Evolutionary conservation across 2,113 vertebrate species (phyloP).

Genomic region (Camelus dromedarius): DNA sequence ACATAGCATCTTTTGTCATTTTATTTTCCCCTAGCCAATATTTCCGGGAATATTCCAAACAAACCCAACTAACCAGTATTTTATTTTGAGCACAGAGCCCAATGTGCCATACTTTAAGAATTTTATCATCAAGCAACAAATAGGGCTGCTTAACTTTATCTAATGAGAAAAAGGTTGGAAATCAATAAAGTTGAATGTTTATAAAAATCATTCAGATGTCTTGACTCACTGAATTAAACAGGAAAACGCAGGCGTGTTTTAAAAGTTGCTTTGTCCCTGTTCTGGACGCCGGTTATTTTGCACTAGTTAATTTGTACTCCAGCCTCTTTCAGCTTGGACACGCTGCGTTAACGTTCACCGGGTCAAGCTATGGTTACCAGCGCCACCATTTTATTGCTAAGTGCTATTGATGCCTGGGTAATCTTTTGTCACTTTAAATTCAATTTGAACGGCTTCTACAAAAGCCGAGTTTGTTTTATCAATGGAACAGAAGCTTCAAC

Average conservation of each 20-base stretch:
- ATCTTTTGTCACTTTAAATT: not conserved
- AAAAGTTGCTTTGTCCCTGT: not conserved
- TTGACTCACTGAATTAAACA: not conserved
- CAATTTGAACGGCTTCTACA: not conserved
- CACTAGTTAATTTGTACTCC: not conserved
- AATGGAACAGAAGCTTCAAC: not conserved
- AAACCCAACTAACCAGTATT: slow-evolving; percentile 32
- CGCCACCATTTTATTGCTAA: not conserved
- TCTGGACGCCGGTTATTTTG: not conserved
- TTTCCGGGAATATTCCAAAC: slow-evolving; percentile 59
- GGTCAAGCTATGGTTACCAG: not conserved
- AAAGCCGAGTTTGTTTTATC: not conserved
- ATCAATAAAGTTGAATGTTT: not conserved
- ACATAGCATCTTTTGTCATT: slow-evolving; percentile 25
- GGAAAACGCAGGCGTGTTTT: not conserved
- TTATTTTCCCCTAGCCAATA: not conserved
- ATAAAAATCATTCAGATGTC: not conserved
- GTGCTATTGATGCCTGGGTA: not conserved
- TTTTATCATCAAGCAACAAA: not conserved
- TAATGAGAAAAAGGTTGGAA: not conserved
- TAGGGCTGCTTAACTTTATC: not conserved
- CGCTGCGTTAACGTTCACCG: not conserved
- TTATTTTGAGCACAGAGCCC: not conserved
- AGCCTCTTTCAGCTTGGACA: not conserved
- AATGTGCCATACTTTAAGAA: not conserved